These are phyloP conservation scores for Atethmia centrago DNA, from an alignment of 2,888 invertebrate species.

Conservation along the genomic window DNA sequence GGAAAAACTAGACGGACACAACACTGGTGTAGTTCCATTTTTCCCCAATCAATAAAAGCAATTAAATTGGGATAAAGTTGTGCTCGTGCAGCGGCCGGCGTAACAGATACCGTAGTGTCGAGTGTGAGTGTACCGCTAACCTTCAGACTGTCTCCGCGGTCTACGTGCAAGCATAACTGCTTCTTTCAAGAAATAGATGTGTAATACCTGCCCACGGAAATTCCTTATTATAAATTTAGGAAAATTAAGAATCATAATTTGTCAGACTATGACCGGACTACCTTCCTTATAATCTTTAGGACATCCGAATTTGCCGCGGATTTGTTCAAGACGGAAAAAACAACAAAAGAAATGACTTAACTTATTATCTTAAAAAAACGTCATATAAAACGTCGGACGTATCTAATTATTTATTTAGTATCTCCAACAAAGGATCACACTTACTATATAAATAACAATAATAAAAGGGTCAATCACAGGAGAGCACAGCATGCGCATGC, in stretches of 20 bases:
- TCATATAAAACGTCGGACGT: too few relatives aligned
- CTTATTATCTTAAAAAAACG: too few relatives aligned
- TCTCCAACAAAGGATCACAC: too few relatives aligned
- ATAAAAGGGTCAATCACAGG: too few relatives aligned
- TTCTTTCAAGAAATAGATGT: neutral
- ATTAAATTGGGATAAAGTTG: conserved; percentile 30
- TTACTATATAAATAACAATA: too few relatives aligned
- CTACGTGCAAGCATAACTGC: neutral
- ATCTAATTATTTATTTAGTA: too few relatives aligned
- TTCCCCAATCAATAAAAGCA: conserved; percentile 13
- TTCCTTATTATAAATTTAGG: conserved; percentile 12
- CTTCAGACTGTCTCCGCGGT: conserved; percentile 3
- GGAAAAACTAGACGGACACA: neutral
- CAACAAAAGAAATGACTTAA: too few relatives aligned
- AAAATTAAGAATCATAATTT: neutral
- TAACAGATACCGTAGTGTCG: conserved; percentile 5
- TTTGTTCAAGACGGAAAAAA: too few relatives aligned
- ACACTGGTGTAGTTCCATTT: too few relatives aligned
- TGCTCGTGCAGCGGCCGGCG: conserved; percentile 10
- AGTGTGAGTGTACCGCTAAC: conserved; percentile 28
- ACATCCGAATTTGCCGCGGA: too few relatives aligned
- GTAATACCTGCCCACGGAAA: conserved; percentile 19
- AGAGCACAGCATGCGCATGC: too few relatives aligned
- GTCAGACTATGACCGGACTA: neutral
- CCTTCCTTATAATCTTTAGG: neutral